These are phyloP conservation scores for Cinclus mexicanus DNA, from an alignment of 2,113 vertebrate genomes.

Conservation along the genomic window DNA sequence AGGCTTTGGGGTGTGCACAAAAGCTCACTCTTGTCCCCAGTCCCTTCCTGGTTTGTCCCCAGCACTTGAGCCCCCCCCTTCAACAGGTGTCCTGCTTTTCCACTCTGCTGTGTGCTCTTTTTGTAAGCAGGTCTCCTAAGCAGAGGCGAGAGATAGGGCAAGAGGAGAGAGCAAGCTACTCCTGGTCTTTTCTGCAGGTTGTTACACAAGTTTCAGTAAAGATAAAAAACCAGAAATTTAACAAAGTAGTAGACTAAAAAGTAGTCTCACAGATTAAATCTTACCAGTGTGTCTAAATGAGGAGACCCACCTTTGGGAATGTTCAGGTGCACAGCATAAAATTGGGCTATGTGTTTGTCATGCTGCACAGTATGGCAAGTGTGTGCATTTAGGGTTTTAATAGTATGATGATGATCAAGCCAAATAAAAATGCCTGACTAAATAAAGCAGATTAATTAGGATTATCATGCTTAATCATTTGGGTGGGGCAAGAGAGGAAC, in stretches of 20 bases:
- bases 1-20: rapidly evolving
- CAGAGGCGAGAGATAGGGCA: background rate
- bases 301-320: background rate
- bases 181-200: background rate
- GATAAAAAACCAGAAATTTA: background rate
- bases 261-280: background rate
- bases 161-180: background rate
- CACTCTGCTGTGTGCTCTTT: rapidly evolving
- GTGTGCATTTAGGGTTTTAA: background rate
- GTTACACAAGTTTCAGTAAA: background rate
- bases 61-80: background rate
- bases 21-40: background rate
- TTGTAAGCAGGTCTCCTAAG: background rate
- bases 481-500: background rate
- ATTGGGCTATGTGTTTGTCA: background rate
- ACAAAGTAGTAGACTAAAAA: background rate
- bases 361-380: background rate
- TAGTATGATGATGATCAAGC: background rate
- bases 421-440: background rate
- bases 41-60: background rate
- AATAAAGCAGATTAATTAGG: background rate
- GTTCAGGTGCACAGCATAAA: background rate
- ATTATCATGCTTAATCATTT: background rate
- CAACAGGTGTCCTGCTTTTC: background rate
- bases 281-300: rapidly evolving